Percentiles rank a stretch among this genome's conserved stretches.
phyloP scores from a whole-genome alignment of 2,888 invertebrate genomes.

The Ditylenchus weischeri region DNA sequence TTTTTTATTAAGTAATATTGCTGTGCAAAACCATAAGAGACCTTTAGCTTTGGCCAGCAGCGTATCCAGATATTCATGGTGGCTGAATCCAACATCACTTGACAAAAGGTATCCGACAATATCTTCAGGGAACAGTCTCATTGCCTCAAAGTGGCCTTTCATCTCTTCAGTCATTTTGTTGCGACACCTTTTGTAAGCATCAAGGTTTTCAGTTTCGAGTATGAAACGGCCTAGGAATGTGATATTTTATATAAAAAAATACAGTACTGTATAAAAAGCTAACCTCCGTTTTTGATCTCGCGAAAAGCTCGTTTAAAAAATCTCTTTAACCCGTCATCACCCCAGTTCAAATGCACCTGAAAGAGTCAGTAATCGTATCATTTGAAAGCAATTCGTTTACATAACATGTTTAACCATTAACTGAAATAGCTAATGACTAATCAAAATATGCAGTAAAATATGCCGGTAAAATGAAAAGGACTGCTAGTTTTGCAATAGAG shows the following conservation, averaged over 20 bases:
- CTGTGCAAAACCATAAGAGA: not conserved
- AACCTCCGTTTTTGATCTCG: constrained; percentile 84
- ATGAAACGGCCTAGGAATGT: constrained; percentile 59
- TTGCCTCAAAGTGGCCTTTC: constrained; percentile 22
- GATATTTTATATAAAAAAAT: constrained; percentile 91
- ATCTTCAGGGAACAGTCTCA: constrained; percentile 30
- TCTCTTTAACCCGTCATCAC: constrained; percentile 86
- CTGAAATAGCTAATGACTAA: no score
- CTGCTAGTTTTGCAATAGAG: no score
- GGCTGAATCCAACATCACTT: constrained; percentile 34
- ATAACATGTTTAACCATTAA: no score
- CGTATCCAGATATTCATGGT: constrained; percentile 35
- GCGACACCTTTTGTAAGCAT: constrained; percentile 31
- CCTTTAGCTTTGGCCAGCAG: constrained; percentile 21
- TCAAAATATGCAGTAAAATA: no score
- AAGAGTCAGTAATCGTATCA: no score
- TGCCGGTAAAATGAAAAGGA: no score
- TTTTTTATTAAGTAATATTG: constrained; percentile 2
- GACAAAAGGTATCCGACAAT: constrained; percentile 27
- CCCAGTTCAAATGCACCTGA: constrained; percentile 83
- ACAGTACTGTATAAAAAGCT: constrained; percentile 70
- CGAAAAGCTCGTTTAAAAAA: constrained; percentile 86
- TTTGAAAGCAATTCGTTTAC: no score
- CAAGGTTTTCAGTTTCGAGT: constrained; percentile 28
- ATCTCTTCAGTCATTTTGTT: constrained; percentile 28